Evolutionary conservation across 1,140 invertebrate species (phyloP), one percentile per base, ranked within the genome.

Genomic region (Oryzaephilus surinamensis): DNA sequence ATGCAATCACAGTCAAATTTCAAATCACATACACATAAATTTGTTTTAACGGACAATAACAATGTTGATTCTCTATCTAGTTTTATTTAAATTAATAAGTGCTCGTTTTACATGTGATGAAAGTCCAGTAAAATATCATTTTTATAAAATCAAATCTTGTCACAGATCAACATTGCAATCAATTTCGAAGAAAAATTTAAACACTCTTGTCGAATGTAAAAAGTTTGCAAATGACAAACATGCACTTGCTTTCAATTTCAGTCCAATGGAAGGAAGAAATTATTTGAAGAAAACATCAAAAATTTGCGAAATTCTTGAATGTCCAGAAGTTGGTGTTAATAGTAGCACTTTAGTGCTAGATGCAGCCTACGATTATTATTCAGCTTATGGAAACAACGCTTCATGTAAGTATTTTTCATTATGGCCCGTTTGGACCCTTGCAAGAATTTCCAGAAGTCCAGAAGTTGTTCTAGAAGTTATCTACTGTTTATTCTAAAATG

Each of bases 171-270:
- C 12, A 1, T 18, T 38, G n/a, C 31, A 41, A 6, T 21, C 45
- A n/a, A 34, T 52, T n/a, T 42, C 40, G 20, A 37, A 17, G 36
- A 41, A 33, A 19, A 41, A 44, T 27, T 35, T 45, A 2, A 24
- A 31, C 10, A 37, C 16, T 18, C n/a, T 55, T 11, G 10, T 32
- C 7, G 51, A 69, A 16, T 81, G 77, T 48, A 62, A 64, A 32
- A 47, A 65, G 32, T 68, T 76, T 43, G 74, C 70, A 2, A 46
- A 63, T 2, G 60, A 67, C 42, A 76, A 69, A 49, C 70, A 63
- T 28, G 76, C 66, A n/a, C 51, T 81, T 15, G 74, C 74, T 1
- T 66, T 79, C 16, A 79, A 79, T 61, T 79, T 68, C 45, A 70
- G 67, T 39, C 63, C 62, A 21, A 47, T 46, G 15, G 60, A 62